Evolutionary conservation across 2,888 invertebrate genomes (phyloP).

Genomic region (Poecilus cupreus): DNA sequence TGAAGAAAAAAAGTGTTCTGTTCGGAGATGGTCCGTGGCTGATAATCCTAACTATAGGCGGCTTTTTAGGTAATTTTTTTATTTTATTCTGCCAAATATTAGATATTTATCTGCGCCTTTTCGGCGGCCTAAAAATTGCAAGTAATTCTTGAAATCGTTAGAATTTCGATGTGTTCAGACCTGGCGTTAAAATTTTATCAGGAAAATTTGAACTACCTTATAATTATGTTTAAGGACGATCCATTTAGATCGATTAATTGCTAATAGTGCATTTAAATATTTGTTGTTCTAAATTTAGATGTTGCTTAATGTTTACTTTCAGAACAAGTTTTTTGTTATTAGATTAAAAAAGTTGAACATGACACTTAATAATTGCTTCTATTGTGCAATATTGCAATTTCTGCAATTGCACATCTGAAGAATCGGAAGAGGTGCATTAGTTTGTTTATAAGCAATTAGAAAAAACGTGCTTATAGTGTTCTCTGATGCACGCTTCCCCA

Average conservation of each 20-base stretch:
- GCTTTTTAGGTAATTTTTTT: slow-evolving; percentile 47
- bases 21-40: slow-evolving; percentile 69
- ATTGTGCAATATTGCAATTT: slow-evolving; percentile 7
- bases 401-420: not conserved
- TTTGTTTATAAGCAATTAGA: slow-evolving; percentile 15
- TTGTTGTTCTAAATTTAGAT: slow-evolving; percentile 7
- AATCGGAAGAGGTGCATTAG: slow-evolving; percentile 10
- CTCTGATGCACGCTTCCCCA: slow-evolving; percentile 6
- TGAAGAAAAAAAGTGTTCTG: slow-evolving; percentile 61
- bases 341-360: slow-evolving; percentile 25
- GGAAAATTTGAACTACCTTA: not conserved
- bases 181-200: slow-evolving; percentile 15
- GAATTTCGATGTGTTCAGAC: slow-evolving; percentile 12
- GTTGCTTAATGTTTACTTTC: slow-evolving; percentile 40
- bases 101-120: slow-evolving; percentile 3
- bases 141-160: not conserved
- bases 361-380: not conserved
- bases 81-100: not conserved
- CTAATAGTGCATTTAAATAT: slow-evolving; percentile 25
- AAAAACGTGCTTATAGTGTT: not conserved
- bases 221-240: slow-evolving; percentile 16
- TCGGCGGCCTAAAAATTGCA: not conserved
- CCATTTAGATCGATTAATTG: slow-evolving; percentile 2
- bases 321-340: slow-evolving; percentile 14
- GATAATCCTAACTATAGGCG: slow-evolving; percentile 61